A percentile compares a stretch with the other conserved stretches of the same genome.
Conservation (phyloP, 2,113 vertebrate genomes). For the Strix aluco region DNA sequence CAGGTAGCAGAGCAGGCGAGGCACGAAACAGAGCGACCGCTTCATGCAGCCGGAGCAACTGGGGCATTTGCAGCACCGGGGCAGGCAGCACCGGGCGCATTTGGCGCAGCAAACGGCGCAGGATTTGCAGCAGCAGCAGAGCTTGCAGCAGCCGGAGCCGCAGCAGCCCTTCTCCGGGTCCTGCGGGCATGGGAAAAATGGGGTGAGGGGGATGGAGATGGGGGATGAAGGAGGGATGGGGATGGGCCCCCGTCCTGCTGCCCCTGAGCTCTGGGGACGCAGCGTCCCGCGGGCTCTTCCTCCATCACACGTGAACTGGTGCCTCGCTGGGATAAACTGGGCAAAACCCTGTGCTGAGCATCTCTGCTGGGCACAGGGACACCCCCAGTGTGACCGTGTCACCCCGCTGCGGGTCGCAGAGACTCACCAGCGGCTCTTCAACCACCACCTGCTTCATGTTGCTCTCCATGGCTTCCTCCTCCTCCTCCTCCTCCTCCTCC, state of each 20-base stretch:
- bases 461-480: neutral
- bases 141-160: neutral
- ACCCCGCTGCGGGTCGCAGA: neutral
- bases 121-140: neutral
- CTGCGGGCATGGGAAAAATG: fast-evolving
- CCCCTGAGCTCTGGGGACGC: neutral
- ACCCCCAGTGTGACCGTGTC: fast-evolving
- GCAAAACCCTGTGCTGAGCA: fast-evolving
- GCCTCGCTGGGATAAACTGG: neutral
- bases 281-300: fast-evolving
- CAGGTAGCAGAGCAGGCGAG: slow-evolving; percentile 44
- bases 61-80: neutral
- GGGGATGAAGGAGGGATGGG: fast-evolving
- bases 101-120: slow-evolving; percentile 1
- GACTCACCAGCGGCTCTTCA: slow-evolving; percentile 46
- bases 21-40: neutral
- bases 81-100: slow-evolving; percentile 23
- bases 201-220: neutral
- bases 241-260: fast-evolving
- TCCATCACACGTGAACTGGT: fast-evolving
- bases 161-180: neutral
- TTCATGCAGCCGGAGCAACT: neutral
- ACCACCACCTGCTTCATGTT: slow-evolving; percentile 22
- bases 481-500: neutral
- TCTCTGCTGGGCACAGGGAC: neutral